Evolutionary conservation across 2,113 vertebrate species (phyloP).

Genomic region (Chaetorhynchus papuensis): DNA sequence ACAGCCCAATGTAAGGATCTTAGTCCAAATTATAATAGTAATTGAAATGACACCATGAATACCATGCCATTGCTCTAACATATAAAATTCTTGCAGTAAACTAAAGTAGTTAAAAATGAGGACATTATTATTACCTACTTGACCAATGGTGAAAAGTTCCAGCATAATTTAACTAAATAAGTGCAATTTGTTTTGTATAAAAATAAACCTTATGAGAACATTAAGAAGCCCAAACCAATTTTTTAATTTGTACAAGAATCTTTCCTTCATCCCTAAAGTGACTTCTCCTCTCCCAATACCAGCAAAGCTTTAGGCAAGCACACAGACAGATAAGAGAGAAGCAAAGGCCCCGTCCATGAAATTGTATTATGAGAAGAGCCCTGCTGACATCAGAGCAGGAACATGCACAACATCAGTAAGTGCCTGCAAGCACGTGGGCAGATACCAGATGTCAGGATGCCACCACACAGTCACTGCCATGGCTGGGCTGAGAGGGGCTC

Average conservation of each 20-base stretch:
- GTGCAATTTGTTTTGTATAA: background rate
- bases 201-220: background rate
- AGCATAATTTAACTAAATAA: background rate
- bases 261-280: background rate
- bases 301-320: background rate
- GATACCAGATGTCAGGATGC: background rate
- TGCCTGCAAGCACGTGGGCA: background rate
- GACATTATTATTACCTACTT: background rate
- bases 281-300: background rate
- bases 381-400: background rate
- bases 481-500: background rate
- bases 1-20: background rate
- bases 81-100: background rate
- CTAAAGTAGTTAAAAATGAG: background rate
- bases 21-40: background rate
- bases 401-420: background rate
- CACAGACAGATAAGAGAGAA: background rate
- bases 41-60: background rate
- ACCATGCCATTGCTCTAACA: background rate
- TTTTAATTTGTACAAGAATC: background rate
- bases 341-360: background rate
- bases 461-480: background rate
- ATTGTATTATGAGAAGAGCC: background rate
- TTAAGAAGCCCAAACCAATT: background rate
- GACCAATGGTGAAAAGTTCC: background rate